phyloP scores from a whole-genome alignment of 2,888 invertebrate genomes.

The Torymus tubicola region DNA sequence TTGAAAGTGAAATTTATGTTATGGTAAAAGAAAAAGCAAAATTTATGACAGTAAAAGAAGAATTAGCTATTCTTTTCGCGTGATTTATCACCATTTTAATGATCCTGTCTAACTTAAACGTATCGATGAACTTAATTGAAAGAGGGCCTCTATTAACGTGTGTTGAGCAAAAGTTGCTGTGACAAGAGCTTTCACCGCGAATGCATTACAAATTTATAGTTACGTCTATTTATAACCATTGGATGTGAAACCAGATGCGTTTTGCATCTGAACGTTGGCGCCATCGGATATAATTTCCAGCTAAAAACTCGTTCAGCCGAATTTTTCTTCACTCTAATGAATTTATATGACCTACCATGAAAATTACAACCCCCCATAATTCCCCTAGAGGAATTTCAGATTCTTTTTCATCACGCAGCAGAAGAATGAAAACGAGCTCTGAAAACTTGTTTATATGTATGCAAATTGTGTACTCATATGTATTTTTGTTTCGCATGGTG shows the following conservation, averaged over 20 bases:
- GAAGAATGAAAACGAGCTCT: too few relatives aligned
- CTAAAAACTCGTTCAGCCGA: constrained; percentile 9
- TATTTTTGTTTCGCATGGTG: too few relatives aligned
- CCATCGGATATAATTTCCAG: neutral
- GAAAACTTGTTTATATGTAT: neutral
- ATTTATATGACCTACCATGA: constrained; percentile 27
- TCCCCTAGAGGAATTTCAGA: constrained; percentile 1
- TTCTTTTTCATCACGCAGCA: neutral
- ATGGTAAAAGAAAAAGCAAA: constrained; percentile 7
- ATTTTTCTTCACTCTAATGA: constrained; percentile 22
- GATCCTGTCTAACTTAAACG: constrained; percentile 9
- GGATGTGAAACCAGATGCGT: neutral
- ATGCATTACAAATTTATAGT: neutral
- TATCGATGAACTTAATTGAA: constrained; percentile 11
- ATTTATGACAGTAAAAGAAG: neutral
- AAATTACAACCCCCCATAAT: neutral
- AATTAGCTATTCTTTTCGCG: neutral
- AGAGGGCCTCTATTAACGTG: neutral
- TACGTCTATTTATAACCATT: neutral
- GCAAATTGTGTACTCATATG: neutral
- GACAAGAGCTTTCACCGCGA: constrained; percentile 1
- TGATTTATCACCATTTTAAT: constrained; percentile 9
- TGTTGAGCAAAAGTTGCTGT: neutral
- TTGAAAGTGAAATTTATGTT: neutral
- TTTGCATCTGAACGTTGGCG: constrained; percentile 30